phyloP scores from a whole-genome alignment of 1,140 invertebrate species.

The Globodera rostochiensis region DNA sequence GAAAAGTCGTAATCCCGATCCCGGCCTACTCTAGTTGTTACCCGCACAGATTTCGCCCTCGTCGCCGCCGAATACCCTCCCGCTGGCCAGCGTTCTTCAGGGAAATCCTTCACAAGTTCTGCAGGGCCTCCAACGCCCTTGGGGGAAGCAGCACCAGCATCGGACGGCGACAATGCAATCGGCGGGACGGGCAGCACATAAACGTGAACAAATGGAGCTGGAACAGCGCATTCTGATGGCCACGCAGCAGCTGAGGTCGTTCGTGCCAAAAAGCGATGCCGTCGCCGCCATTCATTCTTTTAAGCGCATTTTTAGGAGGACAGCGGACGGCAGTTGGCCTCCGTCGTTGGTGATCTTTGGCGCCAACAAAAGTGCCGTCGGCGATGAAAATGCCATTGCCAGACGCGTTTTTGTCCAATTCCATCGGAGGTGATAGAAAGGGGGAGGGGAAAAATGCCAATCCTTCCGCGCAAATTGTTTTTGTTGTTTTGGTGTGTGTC shows the following conservation, averaged over 20 bases:
- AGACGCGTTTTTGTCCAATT: constrained; percentile 17
- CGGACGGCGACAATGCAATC: neutral
- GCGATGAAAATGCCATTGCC: neutral
- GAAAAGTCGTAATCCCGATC: too few relatives aligned
- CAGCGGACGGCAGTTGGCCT: constrained; percentile 23
- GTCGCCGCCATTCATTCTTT: neutral
- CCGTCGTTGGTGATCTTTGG: constrained; percentile 13
- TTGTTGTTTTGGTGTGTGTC: neutral
- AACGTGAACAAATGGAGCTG: neutral
- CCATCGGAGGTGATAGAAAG: neutral
- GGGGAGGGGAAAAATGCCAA: neutral
- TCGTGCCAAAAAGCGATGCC: neutral
- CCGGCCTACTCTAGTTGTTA: too few relatives aligned
- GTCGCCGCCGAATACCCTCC: constrained; percentile 20
- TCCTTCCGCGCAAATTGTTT: too few relatives aligned
- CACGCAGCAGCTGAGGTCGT: constrained; percentile 21
- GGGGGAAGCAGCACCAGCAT: neutral
- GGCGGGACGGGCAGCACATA: neutral
- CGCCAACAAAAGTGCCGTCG: constrained; percentile 5
- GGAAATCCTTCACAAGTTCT: constrained; percentile 31
- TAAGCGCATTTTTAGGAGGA: neutral
- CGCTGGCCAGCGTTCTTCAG: constrained; percentile 18
- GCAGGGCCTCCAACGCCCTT: constrained; percentile 21
- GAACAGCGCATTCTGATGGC: constrained; percentile 27
- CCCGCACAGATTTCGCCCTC: constrained; percentile 14